phyloP scores from a whole-genome alignment of 1,140 invertebrate species.

The Eufriesea mexicana region DNA sequence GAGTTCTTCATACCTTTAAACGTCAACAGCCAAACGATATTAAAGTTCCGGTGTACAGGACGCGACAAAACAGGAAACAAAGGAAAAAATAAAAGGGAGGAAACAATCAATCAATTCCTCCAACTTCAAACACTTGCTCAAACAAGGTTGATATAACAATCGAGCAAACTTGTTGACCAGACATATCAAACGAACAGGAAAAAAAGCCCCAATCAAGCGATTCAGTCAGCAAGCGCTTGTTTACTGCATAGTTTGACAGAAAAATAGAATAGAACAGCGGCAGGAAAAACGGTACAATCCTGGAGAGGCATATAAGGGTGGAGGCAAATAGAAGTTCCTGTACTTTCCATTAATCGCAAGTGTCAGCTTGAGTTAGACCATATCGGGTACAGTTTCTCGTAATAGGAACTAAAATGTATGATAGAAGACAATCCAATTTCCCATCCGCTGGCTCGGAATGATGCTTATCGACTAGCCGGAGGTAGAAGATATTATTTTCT shows the following conservation, averaged over 20 bases:
- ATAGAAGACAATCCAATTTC: conserved; percentile 75
- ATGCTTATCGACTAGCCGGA: conserved; percentile 63
- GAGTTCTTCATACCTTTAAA: not conserved
- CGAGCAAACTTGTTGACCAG: conserved; percentile 30
- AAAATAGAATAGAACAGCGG: not conserved
- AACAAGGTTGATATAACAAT: conserved; percentile 24
- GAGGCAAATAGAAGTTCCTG: conserved; percentile 24
- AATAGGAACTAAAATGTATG: conserved; percentile 68
- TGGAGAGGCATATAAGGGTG: conserved; percentile 33
- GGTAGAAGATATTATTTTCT: conserved; percentile 64
- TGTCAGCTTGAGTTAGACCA: conserved; percentile 49
- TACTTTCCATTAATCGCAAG: conserved; percentile 56
- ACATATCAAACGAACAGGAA: conserved; percentile 7
- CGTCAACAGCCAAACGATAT: too few relatives aligned
- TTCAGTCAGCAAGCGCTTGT: conserved; percentile 18
- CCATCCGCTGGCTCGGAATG: conserved; percentile 55
- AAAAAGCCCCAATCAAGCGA: conserved; percentile 34
- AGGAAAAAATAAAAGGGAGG: not conserved
- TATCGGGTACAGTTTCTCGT: conserved; percentile 27
- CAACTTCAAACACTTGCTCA: not conserved
- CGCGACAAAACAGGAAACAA: not conserved
- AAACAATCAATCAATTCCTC: not conserved
- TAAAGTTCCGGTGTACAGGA: not conserved
- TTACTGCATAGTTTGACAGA: conserved; percentile 11
- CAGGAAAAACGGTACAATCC: not conserved